These are phyloP conservation scores for Balaeniceps rex DNA, from an alignment of 2,113 vertebrate genomes.

Conservation along the genomic window DNA sequence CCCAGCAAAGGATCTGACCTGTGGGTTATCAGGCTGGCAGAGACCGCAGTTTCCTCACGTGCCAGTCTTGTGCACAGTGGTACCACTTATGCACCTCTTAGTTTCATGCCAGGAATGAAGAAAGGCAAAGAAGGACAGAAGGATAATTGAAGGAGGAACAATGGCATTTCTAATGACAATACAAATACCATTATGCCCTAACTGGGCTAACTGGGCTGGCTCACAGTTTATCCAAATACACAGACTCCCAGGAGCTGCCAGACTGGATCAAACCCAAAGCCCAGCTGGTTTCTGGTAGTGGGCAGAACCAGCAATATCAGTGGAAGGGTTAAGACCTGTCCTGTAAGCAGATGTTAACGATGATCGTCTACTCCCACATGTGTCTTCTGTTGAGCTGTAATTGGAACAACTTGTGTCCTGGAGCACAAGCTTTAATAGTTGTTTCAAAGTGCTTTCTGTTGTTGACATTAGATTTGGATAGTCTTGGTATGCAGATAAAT, in stretches of 20 bases:
- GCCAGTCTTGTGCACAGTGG: background rate
- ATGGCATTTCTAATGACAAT: background rate
- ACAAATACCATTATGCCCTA: background rate
- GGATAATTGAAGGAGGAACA: background rate
- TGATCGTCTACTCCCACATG: background rate
- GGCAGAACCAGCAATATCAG: background rate
- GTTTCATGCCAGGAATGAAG: background rate
- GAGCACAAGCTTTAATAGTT: background rate
- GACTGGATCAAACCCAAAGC: background rate
- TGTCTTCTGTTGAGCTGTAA: background rate
- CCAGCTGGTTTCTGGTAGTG: background rate
- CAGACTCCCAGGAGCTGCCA: background rate
- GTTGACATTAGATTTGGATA: background rate
- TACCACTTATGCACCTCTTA: background rate
- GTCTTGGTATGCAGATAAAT: background rate
- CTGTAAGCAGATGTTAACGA: background rate
- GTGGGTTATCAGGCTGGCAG: background rate
- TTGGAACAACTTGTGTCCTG: background rate
- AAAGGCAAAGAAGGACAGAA: background rate
- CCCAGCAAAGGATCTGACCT: background rate
- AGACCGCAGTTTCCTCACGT: background rate
- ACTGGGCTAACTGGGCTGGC: background rate
- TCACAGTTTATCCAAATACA: background rate
- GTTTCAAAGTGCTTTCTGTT: background rate
- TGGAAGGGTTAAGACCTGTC: background rate